Evolutionary conservation across 37 sponge, comb jelly and placozoan genomes (phyloP).

Genomic region (Cladorhizidae sp.): DNA sequence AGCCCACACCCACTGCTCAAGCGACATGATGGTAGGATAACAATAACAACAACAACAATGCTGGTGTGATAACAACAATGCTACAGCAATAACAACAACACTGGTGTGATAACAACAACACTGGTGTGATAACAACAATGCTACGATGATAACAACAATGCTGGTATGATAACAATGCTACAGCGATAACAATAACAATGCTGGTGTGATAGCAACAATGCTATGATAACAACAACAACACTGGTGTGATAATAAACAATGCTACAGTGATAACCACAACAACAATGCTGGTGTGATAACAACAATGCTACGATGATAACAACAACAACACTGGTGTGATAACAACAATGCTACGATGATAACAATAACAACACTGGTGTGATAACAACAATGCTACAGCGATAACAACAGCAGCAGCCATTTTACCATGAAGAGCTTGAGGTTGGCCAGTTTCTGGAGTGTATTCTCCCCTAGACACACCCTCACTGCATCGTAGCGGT

Average conservation of each 20-base stretch:
- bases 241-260: not conserved
- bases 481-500: slow-evolving; percentile 86
- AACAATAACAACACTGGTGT: not conserved
- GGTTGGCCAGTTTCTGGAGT: slow-evolving; percentile 57
- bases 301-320: not conserved
- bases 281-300: not conserved
- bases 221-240: not conserved
- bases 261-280: not conserved
- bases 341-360: not conserved
- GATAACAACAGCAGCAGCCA: not conserved
- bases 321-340: not conserved
- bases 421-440: slow-evolving; percentile 83
- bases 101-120: not conserved
- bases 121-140: not conserved
- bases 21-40: too few relatives aligned
- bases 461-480: slow-evolving; percentile 78
- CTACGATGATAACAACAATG: not conserved
- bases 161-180: not conserved
- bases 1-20: too few relatives aligned
- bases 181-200: not conserved
- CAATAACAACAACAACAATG: not conserved
- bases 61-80: not conserved
- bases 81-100: not conserved
- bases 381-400: not conserved
- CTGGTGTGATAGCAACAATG: too few relatives aligned